Evolutionary conservation across 2,113 vertebrate species (phyloP).

Genomic region (Odocoileus hemionus): DNA sequence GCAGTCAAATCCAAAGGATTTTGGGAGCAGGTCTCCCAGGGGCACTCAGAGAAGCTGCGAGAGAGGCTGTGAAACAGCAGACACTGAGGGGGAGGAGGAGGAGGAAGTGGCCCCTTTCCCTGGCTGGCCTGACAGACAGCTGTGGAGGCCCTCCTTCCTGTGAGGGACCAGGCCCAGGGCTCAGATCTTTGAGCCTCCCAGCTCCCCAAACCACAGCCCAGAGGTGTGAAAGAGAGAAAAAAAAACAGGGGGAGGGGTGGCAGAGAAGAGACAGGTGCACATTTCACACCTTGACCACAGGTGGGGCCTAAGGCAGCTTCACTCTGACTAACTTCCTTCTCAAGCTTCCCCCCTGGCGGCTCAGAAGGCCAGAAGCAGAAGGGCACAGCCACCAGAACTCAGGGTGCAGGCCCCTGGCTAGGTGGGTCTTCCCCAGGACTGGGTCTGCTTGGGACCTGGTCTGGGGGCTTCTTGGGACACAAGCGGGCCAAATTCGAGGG

Average conservation of each 20-base stretch:
- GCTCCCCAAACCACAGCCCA: conserved; percentile 71
- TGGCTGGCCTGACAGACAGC: not conserved
- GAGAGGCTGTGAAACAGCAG: not conserved
- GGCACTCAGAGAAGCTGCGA: not conserved
- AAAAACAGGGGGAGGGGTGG: conserved; percentile 64
- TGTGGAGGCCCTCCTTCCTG: conserved; percentile 63
- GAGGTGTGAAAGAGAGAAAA: conserved; percentile 69
- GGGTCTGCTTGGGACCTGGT: not conserved
- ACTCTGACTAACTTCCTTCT: conserved; percentile 74
- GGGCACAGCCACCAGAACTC: not conserved
- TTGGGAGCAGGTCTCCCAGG: not conserved
- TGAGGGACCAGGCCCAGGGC: conserved; percentile 24
- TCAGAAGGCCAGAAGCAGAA: not conserved
- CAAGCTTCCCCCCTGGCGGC: not conserved
- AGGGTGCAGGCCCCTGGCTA: not conserved
- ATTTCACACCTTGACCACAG: conserved; percentile 76
- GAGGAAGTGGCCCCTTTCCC: conserved; percentile 49
- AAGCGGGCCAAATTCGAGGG: not conserved
- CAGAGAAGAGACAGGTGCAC: conserved; percentile 67
- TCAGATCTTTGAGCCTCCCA: conserved; percentile 39
- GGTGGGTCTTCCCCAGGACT: not conserved
- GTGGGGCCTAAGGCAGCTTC: conserved; percentile 57
- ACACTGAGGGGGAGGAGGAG: not conserved
- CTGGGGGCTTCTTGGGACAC: not conserved
- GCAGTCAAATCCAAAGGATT: not conserved